Evolutionary conservation across 2,113 vertebrate species (phyloP).

Genomic region (Montifringilla adamsi): DNA sequence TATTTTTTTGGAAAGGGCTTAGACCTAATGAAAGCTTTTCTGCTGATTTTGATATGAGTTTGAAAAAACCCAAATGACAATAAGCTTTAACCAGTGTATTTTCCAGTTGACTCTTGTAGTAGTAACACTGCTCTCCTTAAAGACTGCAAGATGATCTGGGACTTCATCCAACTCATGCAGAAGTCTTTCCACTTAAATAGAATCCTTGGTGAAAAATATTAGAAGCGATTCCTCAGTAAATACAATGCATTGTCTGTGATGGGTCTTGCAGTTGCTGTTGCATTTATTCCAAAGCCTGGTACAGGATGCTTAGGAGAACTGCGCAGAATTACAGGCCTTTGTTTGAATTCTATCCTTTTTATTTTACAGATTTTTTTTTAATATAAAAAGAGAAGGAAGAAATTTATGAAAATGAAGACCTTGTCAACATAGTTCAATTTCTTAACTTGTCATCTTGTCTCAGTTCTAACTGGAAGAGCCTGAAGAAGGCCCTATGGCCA

Average conservation of each 20-base stretch:
- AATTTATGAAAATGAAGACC: constrained; percentile 5
- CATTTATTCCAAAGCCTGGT: neutral
- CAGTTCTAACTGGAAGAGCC: constrained; percentile 36
- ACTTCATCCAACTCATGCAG: neutral
- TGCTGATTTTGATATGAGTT: neutral
- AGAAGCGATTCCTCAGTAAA: constrained; percentile 13
- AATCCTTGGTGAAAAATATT: constrained; percentile 10
- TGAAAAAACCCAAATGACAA: neutral
- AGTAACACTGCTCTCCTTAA: neutral
- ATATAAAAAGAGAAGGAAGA: neutral
- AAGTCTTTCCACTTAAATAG: constrained; percentile 29
- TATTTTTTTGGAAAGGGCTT: neutral
- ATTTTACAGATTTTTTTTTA: neutral
- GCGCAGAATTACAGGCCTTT: neutral
- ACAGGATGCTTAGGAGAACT: neutral
- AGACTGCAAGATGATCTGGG: neutral
- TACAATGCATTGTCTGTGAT: neutral
- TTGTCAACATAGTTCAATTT: constrained; percentile 45
- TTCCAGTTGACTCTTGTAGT: neutral
- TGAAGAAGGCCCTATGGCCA: constrained; percentile 62
- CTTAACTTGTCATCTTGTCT: constrained; percentile 44
- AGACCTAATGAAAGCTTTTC: neutral
- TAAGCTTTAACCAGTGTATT: neutral
- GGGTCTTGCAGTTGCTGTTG: neutral
- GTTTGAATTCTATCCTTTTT: neutral